Base-by-base conservation (phyloP, 2,797 vertebrate genomes). In the Chromis chromis region DNA sequence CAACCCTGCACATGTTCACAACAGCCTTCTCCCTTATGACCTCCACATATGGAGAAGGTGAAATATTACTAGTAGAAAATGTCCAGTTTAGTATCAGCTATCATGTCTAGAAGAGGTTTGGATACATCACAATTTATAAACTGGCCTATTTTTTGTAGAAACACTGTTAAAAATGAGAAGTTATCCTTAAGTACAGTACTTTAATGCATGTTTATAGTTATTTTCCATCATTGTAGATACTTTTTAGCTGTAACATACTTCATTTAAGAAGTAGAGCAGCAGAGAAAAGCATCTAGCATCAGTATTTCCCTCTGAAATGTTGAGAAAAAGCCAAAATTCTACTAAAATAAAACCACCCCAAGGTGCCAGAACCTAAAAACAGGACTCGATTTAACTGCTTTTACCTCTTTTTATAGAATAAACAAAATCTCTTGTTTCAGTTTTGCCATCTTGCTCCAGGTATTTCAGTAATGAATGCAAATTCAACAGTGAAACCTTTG, bases 401-500 rank as follows among this genome's bases (percentile, higher is more conserved):
- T 58, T 6, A 28, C 24, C 39, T 21, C 39, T 27, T 62, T 68
- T 58, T 6, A 28, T n/a, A 50, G 7, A 4, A 57, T 27, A n/a
- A 70, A 60, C 0, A 42, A 62, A 52, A 33, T 14, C 31, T 3
- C 17, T 17, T 5, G 33, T 53, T 71, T 36, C 10, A 54, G 13
- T 73, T 57, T 44, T 36, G 46, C 60, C 21, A 24, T 63, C 17
- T 56, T n/a, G 31, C 14, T 65, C 50, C 39, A 67, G 65, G 19
- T 53, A 44, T 60, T 55, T 67, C 5, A 5, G 17, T 14, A 24
- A 25, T 6, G 8, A 71, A 65, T 54, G 27, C 12, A 24, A 2
- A 24, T 76, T 53, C 52, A 85, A 90, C 90, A 91, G 46, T 74
- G 62, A 74, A 70, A 61, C 64, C 87, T 84, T 93, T 92, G 89